Evolutionary conservation across 2,113 vertebrate genomes (phyloP).

Genomic region (Ceuthmochares aereus): DNA sequence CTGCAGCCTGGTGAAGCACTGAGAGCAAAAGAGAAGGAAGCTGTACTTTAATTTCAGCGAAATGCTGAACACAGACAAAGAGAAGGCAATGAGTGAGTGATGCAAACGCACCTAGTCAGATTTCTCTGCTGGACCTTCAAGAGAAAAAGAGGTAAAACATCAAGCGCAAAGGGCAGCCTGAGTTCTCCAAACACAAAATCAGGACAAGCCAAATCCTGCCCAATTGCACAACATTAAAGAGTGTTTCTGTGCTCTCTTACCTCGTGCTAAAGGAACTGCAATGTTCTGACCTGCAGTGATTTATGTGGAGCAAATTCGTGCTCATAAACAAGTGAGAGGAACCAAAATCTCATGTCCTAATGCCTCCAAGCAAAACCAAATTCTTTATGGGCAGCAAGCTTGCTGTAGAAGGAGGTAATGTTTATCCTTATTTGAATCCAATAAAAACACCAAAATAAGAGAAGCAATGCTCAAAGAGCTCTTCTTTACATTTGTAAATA

Average conservation of each 20-base stretch:
- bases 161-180: constrained; percentile 44
- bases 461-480: not conserved
- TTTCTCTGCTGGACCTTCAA: constrained; percentile 47
- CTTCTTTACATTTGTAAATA: not conserved
- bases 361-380: constrained; percentile 32
- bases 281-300: constrained; percentile 60
- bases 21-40: not conserved
- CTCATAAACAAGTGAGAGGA: constrained; percentile 42
- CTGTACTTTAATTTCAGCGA: constrained; percentile 42
- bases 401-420: not conserved
- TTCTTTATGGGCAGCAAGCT: not conserved
- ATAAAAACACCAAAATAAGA: constrained; percentile 12
- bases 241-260: constrained; percentile 46
- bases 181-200: constrained; percentile 45
- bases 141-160: constrained; percentile 38
- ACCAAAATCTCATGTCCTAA: constrained; percentile 23
- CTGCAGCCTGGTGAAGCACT: not conserved
- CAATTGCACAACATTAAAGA: constrained; percentile 69
- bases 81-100: constrained; percentile 28
- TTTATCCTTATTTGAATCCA: not conserved
- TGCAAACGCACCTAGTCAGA: not conserved
- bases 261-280: constrained; percentile 47
- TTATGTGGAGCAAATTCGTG: constrained; percentile 21
- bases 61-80: constrained; percentile 30
- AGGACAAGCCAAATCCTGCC: constrained; percentile 52